Evolutionary conservation across 1,140 invertebrate genomes (phyloP).

Genomic region (Belonocnema kinseyi): DNA sequence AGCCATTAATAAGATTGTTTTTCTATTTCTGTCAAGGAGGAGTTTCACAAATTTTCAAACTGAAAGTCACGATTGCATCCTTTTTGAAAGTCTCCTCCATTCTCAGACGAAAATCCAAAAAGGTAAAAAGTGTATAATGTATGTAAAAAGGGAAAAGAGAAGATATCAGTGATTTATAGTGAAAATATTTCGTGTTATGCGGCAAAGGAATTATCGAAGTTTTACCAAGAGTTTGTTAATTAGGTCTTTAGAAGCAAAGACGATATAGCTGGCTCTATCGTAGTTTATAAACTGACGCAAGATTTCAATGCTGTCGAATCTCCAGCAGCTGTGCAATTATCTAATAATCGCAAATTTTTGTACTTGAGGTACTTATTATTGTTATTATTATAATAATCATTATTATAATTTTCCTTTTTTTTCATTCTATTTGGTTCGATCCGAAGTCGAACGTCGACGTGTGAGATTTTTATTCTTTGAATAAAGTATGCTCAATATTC

Average conservation of each 20-base stretch:
- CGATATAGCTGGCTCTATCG: conserved; percentile 72
- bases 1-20: conserved; percentile 9
- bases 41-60: conserved; percentile 6
- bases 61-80: not conserved
- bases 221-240: conserved; percentile 61
- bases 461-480: conserved; percentile 2
- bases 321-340: conserved; percentile 34
- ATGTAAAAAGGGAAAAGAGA: conserved; percentile 33
- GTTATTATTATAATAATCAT: not conserved
- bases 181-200: conserved; percentile 40
- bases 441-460: not conserved
- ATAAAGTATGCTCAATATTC: conserved; percentile 21
- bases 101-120: not conserved
- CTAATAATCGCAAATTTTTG: conserved; percentile 29
- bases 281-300: conserved; percentile 67
- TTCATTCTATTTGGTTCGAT: not conserved
- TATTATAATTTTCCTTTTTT: not conserved
- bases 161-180: conserved; percentile 37
- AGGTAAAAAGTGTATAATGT: conserved; percentile 8
- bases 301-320: conserved; percentile 61
- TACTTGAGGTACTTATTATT: not conserved
- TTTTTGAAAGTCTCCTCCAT: conserved; percentile 13
- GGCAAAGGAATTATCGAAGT: conserved; percentile 24
- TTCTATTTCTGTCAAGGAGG: not conserved
- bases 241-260: conserved; percentile 64